Conservation (phyloP, 2,113 vertebrate genomes). For the human region DNA sequence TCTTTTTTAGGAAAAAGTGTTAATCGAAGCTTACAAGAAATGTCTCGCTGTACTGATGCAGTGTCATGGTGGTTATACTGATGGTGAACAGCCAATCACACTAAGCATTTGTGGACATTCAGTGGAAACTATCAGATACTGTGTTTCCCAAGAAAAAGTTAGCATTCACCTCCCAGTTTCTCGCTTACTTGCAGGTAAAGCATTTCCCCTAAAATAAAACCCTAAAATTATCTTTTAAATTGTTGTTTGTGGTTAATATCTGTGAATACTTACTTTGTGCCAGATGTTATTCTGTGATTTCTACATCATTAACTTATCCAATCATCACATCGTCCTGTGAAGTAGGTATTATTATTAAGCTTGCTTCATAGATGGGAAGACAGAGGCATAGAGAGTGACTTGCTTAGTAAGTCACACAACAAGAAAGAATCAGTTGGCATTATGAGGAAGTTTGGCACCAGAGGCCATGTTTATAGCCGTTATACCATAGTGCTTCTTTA, state of each 20-base stretch:
- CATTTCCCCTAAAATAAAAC: slow-evolving; percentile 4
- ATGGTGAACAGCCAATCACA: slow-evolving; percentile 95
- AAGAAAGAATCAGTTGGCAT: neutral
- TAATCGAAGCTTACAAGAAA: slow-evolving; percentile 97
- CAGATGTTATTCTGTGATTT: neutral
- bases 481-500: neutral
- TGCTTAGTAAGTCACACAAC: neutral
- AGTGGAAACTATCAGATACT: slow-evolving; percentile 97
- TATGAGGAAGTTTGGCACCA: neutral
- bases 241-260: neutral
- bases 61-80: slow-evolving; percentile 93
- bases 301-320: neutral
- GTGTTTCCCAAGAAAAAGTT: slow-evolving; percentile 97
- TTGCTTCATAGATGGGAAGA: neutral
- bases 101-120: slow-evolving; percentile 94
- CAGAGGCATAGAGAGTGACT: neutral
- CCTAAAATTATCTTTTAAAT: slow-evolving; percentile 20
- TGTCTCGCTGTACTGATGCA: slow-evolving; percentile 92
- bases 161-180: slow-evolving; percentile 98
- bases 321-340: neutral
- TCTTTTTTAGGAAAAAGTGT: slow-evolving; percentile 91
- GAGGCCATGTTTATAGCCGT: neutral
- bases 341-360: neutral
- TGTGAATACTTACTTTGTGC: neutral
- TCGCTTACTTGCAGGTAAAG: slow-evolving; percentile 95